These are phyloP conservation scores for Lucilia cuprina DNA, from an alignment of 1,140 invertebrate species.

Conservation along the genomic window DNA sequence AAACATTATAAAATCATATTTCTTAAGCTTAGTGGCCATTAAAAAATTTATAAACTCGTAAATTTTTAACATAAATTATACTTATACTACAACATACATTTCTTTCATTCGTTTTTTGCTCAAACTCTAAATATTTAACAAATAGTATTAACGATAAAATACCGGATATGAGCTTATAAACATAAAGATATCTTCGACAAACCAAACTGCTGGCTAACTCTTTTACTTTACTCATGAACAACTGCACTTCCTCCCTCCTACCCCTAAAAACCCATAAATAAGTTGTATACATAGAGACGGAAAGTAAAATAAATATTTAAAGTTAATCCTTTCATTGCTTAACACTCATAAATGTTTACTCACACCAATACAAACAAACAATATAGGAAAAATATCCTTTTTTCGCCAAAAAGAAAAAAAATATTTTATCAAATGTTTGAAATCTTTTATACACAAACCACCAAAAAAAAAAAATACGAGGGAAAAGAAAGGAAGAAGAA, in stretches of 20 bases:
- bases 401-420: background rate
- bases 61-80: background rate
- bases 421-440: background rate
- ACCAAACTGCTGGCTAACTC: background rate
- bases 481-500: background rate
- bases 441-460: background rate
- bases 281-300: background rate
- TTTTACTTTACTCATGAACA: too few species aligned
- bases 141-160: constrained; percentile 12
- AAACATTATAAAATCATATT: too few species aligned
- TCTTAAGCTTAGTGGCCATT: background rate
- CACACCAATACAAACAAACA: background rate
- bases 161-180: constrained; percentile 14
- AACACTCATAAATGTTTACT: constrained; percentile 11
- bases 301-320: background rate
- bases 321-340: constrained; percentile 11
- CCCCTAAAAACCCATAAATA: background rate
- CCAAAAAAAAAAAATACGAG: too few species aligned
- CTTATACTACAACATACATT: background rate
- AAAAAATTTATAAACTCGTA: background rate
- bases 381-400: background rate
- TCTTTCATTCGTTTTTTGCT: background rate
- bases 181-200: background rate
- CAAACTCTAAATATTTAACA: background rate
- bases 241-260: too few species aligned